Percentiles rank a stretch among this genome's conserved stretches.
These are phyloP conservation scores for Pterobdella sp. DNA, from an alignment of 2,888 invertebrate species.

Conservation along the genomic window DNA sequence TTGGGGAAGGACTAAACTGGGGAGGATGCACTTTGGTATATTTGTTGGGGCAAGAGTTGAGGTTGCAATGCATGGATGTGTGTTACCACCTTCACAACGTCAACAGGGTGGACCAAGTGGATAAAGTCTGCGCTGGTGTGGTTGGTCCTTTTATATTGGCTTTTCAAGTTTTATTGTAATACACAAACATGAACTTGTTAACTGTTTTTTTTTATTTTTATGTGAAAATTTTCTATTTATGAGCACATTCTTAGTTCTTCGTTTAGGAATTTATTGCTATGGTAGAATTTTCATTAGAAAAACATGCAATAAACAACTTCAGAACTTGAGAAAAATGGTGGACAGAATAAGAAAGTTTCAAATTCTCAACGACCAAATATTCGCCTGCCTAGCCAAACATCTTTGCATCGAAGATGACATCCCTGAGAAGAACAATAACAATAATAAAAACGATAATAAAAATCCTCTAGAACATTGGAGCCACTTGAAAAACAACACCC, in stretches of 20 bases:
- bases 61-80: conserved; percentile 91
- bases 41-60: conserved; percentile 79
- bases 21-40: conserved; percentile 94
- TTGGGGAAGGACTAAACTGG: conserved; percentile 95
- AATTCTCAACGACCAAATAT: conserved; percentile 38
- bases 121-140: conserved; percentile 35
- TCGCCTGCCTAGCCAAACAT: conserved; percentile 34
- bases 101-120: conserved; percentile 37
- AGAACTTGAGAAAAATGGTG: conserved; percentile 38
- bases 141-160: conserved; percentile 36
- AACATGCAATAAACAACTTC: no score
- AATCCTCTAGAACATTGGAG: no score
- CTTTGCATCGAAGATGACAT: background rate
- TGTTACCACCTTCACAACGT: conserved; percentile 77
- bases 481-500: background rate
- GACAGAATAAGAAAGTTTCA: conserved; percentile 39
- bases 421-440: no score
- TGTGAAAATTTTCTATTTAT: no score
- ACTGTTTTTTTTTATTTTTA: no score
- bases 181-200: no score
- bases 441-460: no score
- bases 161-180: no score
- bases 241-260: no score
- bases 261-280: no score
- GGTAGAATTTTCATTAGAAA: no score